Evolutionary conservation across 2,888 invertebrate species (phyloP).

Genomic region (Allacma fusca): DNA sequence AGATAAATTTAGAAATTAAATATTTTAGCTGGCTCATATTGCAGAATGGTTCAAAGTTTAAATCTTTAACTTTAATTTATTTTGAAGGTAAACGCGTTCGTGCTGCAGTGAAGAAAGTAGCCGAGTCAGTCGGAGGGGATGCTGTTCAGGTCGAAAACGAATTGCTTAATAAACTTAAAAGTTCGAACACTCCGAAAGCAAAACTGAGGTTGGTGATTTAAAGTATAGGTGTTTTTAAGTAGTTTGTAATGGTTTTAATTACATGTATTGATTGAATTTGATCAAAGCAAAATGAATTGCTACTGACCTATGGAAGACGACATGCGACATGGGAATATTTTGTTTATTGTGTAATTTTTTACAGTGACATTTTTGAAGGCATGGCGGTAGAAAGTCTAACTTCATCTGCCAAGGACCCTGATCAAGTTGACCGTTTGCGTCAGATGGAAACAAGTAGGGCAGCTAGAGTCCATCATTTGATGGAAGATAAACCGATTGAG

Average conservation of each 20-base stretch:
- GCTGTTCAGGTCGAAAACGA: slow-evolving; percentile 76
- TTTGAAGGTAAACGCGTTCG: slow-evolving; percentile 58
- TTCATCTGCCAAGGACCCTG: background rate
- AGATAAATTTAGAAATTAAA: no score
- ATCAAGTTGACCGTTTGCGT: slow-evolving; percentile 62
- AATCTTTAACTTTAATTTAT: no score
- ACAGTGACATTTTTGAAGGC: slow-evolving; percentile 76
- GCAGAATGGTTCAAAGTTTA: no score
- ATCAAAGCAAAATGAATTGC: no score
- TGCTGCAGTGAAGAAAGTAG: slow-evolving; percentile 76
- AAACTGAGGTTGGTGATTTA: slow-evolving; percentile 54
- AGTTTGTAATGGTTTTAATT: no score
- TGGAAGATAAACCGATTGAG: slow-evolving; percentile 62
- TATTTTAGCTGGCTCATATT: no score
- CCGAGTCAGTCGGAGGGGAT: slow-evolving; percentile 74
- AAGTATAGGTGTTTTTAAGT: no score
- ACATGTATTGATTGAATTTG: no score
- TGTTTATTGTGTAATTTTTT: no score
- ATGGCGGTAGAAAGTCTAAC: slow-evolving; percentile 75
- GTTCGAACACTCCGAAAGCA: slow-evolving; percentile 48
- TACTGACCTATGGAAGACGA: no score
- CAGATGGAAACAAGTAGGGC: slow-evolving; percentile 52
- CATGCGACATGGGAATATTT: no score
- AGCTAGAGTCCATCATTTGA: slow-evolving; percentile 53
- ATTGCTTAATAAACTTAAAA: slow-evolving; percentile 72